Evolutionary conservation across 2,797 vertebrate species (phyloP), one percentile per base, ranked within the genome.

Genomic region (Chaetophractus vellerosus): DNA sequence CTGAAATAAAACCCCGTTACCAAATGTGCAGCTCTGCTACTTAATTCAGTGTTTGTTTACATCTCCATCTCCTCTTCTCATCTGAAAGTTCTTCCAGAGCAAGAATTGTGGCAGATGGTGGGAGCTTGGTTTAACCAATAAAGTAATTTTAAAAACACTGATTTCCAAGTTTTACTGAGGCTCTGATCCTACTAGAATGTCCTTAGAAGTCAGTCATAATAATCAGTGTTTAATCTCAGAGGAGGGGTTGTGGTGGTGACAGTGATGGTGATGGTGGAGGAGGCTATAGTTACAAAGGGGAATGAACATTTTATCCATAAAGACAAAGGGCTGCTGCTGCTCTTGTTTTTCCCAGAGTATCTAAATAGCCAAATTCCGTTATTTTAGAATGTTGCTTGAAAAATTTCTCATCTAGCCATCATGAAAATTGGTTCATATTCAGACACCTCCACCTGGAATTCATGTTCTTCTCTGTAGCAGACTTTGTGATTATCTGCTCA

Each of bases 291-390:
- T 94, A 31, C 11, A 61, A 6, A 72, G 66, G 7, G 85, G 21
- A 91, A 59, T 9, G 4, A 9, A 64, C 7, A 63, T 68, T 28
- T 21, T 28, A 78, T 61, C 4, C 38, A 59, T n/a, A 26, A 26
- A 85, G 52, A 63, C 10, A 33, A 15, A 45, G 28, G 28, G 45
- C 41, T 26, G 19, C 69, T 41, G 8, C 10, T 41, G 21, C 6
- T 19, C 0, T 57, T 11, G 9, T 6, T 19, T 1, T 11, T 31
- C 3, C 5, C 1, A 15, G 28, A 2, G 6, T 15, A 72, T 57
- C 52, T 57, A 12, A 69, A 64, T 85, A 63, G 14, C 24, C 21
- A 50, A 41, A 64, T 88, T 64, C 9, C 24, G 6, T 86, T 63
- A 33, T 72, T 84, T 86, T 2, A 68, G 52, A 75, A 72, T 66